Percentiles rank a stretch among this genome's conserved stretches.
phyloP scores from a whole-genome alignment of 2,113 vertebrate genomes.

The Sarotherodon lohbergeri region DNA sequence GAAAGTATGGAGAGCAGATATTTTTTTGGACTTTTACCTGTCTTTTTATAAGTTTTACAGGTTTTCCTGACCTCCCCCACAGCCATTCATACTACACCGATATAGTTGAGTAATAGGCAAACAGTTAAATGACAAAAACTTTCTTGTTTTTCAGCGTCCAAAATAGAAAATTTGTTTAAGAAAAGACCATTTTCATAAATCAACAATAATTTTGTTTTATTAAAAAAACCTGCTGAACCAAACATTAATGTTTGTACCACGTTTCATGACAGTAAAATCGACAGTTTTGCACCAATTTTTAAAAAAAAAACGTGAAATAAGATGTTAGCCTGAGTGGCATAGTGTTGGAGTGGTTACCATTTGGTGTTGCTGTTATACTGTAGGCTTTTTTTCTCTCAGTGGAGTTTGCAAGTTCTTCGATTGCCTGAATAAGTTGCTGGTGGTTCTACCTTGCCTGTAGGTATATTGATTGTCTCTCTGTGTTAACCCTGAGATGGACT shows the following conservation, averaged over 20 bases:
- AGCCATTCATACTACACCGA: background rate
- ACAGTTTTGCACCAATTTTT: rapidly evolving
- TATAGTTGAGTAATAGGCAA: background rate
- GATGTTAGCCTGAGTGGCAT: background rate
- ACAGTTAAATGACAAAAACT: background rate
- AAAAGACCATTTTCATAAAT: background rate
- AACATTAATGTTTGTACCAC: background rate
- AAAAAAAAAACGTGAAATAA: background rate
- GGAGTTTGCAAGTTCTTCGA: background rate
- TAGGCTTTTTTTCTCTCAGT: background rate
- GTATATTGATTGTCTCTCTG: background rate
- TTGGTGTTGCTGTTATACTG: background rate
- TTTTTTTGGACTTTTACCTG: background rate
- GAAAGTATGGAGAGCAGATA: background rate
- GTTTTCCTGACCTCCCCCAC: background rate
- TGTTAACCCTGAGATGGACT: background rate
- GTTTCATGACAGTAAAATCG: background rate
- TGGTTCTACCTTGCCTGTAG: background rate
- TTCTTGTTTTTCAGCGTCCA: background rate
- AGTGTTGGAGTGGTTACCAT: background rate
- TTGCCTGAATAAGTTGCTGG: background rate
- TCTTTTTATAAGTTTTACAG: background rate
- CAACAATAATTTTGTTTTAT: background rate
- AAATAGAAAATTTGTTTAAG: background rate
- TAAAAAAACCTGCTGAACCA: background rate